phyloP scores from a whole-genome alignment of 1,140 invertebrate genomes.

The Leucophenga varia region DNA sequence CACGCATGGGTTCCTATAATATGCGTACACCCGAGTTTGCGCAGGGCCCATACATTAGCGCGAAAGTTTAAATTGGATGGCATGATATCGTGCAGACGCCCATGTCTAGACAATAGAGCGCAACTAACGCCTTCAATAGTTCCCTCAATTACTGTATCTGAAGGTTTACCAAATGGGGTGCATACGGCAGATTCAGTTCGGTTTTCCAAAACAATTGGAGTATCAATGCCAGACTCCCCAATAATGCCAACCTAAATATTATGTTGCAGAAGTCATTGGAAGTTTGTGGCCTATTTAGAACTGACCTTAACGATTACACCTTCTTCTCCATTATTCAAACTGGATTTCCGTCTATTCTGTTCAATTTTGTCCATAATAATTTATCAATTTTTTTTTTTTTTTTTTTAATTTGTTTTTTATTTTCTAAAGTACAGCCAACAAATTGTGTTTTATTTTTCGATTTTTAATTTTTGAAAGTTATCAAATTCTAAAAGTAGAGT shows the following conservation, averaged over 20 bases:
- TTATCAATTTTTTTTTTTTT: too few species aligned
- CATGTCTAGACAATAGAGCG: constrained; percentile 89
- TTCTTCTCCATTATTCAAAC: too few species aligned
- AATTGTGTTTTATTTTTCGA: too few species aligned
- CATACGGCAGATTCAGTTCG: constrained; percentile 64
- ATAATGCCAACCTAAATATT: constrained; percentile 85
- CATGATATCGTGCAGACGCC: constrained; percentile 76
- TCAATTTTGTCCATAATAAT: too few species aligned
- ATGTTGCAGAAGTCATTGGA: constrained; percentile 8
- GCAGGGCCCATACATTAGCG: constrained; percentile 94
- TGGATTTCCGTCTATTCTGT: too few species aligned
- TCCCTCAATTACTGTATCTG: constrained; percentile 76
- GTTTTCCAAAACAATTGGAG: constrained; percentile 77
- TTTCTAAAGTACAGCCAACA: too few species aligned
- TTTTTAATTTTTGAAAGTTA: too few species aligned
- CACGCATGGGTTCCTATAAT: constrained; percentile 68
- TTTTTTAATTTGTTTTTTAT: too few species aligned
- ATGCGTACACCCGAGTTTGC: constrained; percentile 86
- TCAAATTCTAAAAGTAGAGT: too few species aligned
- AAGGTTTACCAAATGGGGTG: constrained; percentile 88
- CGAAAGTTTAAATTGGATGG: constrained; percentile 86
- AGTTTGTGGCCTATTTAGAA: too few species aligned
- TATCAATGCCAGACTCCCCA: constrained; percentile 88
- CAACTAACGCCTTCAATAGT: constrained; percentile 68
- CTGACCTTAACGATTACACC: too few species aligned